Base-by-base conservation (phyloP, 2,113 vertebrate genomes). In the Sisor rabdophorus region DNA sequence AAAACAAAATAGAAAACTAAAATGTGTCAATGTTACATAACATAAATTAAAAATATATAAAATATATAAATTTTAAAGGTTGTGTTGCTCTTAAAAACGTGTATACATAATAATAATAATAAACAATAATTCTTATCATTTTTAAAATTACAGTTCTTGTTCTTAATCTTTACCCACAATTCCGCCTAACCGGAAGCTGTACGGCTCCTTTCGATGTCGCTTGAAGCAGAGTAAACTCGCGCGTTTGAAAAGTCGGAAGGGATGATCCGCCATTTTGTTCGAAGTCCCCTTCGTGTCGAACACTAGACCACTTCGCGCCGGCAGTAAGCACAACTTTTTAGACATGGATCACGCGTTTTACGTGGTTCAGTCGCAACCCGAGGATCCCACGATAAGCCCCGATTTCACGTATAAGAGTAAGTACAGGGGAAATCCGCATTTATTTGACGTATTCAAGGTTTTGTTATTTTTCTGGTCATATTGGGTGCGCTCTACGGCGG, bases 391-490 rank as follows among this genome's bases (percentile, higher is more conserved):
- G 11, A 76, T 80, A 11, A 76, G 73, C 47, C 56, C 81, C 12
- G 87, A 88, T 26, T 83, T 80, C 68, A 81, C 87, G 0, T 89
- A 88, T 76, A 89, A 87, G 80, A 85, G 87, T 90, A 61, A 88
- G 87, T 85, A 52, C 11, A 69, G 52, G 12, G 11, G 0, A 52
- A 52, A 28, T 69, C 65, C 24, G 10, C 17, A 7, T 12, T 69
- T 52, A 11, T 11, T 12, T 3, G 6, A 5, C 24, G 16, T 12
- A 5, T 68, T 26, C 1, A 2, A 2, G 2, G 10, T 19, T 69
- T 7, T 8, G 11, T 19, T 10, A 4, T 32, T n/a, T 11, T 20
- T 30, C 5, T 69, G 6, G 17, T 19, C 15, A 15, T 3, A 11
- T 15, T 19, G n/a, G 36, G 40, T 44, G 5, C 63, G 0, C 60